Evolutionary conservation across 2,888 invertebrate genomes (phyloP), one percentile per base, ranked within the genome.

Genomic region (Drosophila phalerata): DNA sequence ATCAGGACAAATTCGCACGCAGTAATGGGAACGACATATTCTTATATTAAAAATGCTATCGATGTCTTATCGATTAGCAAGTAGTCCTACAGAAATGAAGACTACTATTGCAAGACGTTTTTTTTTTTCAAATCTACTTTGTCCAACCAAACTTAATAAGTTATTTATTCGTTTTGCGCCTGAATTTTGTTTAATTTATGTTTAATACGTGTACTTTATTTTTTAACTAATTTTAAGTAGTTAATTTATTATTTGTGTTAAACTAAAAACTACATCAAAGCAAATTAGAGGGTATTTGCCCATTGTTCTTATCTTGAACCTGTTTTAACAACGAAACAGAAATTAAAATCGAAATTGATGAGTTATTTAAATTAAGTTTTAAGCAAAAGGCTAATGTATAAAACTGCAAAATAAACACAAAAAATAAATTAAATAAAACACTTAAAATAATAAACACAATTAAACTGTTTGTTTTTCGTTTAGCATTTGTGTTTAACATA

Each of bases 211-310:
- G 82, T 76, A 80, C 65, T 79, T 80, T 80, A 80, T 75, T 88
- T 78, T 79, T 90, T 89, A 85, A 85, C 88, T 90, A 90, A 89
- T 90, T 88, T 88, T 90, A 90, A 90, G 90, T 90, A 90, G 90
- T 87, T 90, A 90, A 90, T 88, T 90, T 90, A 90, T 90, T 90
- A 73, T 80, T 86, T 88, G 77, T 81, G 69, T 70, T 69, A 67
- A 73, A 64, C n/a, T 8, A 61, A 49, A 63, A 58, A 66, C 47
- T 56, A 49, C 51, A 53, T 52, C 43, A 55, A 45, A 45, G 8
- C n/a, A 3, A 56, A 45, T 37, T 13, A 34, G 6, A 22, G 22
- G 22, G 22, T 22, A 22, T 22, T 55, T 66, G 56, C 43, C 19
- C 60, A 68, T 69, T 66, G 63, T 65, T 70, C 69, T 53, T 51